A percentile compares a stretch with the other conserved stretches of the same genome.
Evolutionary conservation across 1,140 invertebrate species (phyloP).

Genomic region (Pogonomyrmex barbatus): DNA sequence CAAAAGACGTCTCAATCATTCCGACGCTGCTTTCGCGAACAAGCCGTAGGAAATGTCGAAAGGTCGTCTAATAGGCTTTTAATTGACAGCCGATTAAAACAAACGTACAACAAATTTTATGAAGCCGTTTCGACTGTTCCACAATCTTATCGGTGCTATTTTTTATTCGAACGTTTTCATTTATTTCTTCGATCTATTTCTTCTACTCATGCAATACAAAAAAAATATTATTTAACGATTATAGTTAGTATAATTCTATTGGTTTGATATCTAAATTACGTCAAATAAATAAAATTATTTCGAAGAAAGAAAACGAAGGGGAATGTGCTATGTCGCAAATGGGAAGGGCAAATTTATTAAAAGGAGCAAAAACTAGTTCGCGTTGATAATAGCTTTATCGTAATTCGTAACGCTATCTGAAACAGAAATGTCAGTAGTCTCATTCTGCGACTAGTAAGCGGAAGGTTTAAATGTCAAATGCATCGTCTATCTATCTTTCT

Average conservation of each 20-base stretch:
- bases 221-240: background rate
- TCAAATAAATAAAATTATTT: background rate
- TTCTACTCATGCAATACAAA: background rate
- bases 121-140: background rate
- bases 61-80: slow-evolving; percentile 13
- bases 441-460: background rate
- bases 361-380: slow-evolving; percentile 1
- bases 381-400: background rate
- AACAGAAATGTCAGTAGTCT: background rate
- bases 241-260: background rate
- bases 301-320: no score
- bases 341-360: background rate
- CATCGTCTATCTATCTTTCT: background rate
- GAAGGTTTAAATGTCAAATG: slow-evolving; percentile 17
- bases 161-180: background rate
- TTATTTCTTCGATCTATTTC: background rate
- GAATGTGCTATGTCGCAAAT: background rate
- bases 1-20: slow-evolving; percentile 16
- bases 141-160: background rate
- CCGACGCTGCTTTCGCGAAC: background rate
- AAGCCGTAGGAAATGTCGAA: slow-evolving; percentile 3
- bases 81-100: slow-evolving; percentile 31
- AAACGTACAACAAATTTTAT: background rate
- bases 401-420: background rate
- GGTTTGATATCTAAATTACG: background rate